Conservation (phyloP, 92 coral and sea anemone species). For the Paragorgia papillata region DNA sequence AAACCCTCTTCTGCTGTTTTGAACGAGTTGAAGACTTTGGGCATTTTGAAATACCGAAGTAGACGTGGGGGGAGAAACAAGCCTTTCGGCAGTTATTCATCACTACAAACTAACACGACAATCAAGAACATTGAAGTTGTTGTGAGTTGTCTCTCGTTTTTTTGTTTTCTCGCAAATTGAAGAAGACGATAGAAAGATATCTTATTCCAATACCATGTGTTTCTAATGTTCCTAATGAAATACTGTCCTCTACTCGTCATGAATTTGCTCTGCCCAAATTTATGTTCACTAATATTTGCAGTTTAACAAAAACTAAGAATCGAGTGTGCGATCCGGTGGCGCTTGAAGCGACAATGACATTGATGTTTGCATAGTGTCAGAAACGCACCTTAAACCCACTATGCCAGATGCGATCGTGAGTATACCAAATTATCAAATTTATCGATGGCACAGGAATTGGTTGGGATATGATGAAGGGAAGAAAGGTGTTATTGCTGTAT, state of each 20-base stretch:
- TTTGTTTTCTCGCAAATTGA: not conserved
- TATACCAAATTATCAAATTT: slow-evolving; percentile 46
- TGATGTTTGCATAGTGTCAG: no score
- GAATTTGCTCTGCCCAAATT: slow-evolving; percentile 58
- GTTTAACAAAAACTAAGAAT: slow-evolving; percentile 40
- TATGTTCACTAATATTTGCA: slow-evolving; percentile 53
- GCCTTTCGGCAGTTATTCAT: not conserved
- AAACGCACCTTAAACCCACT: slow-evolving; percentile 39
- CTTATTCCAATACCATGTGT: not conserved
- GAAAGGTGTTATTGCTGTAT: slow-evolving; percentile 65
- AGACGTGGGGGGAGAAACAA: slow-evolving; percentile 46
- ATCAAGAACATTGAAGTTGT: no score
- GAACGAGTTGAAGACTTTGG: slow-evolving; percentile 48
- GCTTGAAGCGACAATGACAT: slow-evolving; percentile 53
- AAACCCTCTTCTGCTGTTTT: slow-evolving; percentile 41
- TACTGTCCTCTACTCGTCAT: no score
- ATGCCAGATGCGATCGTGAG: slow-evolving; percentile 61
- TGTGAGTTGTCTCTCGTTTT: slow-evolving; percentile 9
- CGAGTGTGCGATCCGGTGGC: slow-evolving; percentile 54
- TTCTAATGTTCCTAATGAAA: no score
- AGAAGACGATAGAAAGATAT: not conserved
- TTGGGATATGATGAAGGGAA: slow-evolving; percentile 45
- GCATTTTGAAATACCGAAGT: slow-evolving; percentile 59
- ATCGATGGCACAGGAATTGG: slow-evolving; percentile 60
- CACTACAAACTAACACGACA: slow-evolving; percentile 17